Evolutionary conservation across 30 jellyfish, hydroid and myxozoan species (phyloP).

Genomic region (Catostylus mosaicus): DNA sequence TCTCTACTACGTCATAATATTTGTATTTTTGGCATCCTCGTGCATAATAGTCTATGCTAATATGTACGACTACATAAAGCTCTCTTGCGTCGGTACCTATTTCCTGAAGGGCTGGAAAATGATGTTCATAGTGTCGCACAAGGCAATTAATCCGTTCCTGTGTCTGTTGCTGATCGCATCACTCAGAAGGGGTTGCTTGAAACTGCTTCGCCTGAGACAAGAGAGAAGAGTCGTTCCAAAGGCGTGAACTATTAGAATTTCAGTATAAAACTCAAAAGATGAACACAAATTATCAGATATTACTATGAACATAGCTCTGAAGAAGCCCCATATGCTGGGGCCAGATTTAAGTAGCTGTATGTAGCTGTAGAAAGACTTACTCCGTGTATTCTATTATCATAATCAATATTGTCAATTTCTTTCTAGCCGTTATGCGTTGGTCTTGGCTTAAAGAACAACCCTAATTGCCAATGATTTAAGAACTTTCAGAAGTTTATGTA

Average conservation of each 20-base stretch:
- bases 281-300: not conserved
- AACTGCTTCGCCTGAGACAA: conserved; percentile 18
- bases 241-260: not conserved
- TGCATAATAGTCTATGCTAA: not conserved
- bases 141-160: conserved; percentile 24
- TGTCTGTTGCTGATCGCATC: conserved; percentile 22
- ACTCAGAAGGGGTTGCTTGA: conserved; percentile 22
- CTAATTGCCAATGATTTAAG: no score
- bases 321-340: no score
- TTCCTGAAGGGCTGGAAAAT: conserved; percentile 5
- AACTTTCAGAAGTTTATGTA: no score
- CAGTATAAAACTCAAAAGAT: not conserved
- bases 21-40: not conserved
- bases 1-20: not conserved
- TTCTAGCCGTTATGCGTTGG: no score
- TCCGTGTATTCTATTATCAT: no score
- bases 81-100: conserved; percentile 18
- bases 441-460: no score
- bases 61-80: not conserved
- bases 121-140: conserved; percentile 12
- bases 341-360: no score
- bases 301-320: not conserved
- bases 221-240: conserved; percentile 10
- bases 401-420: no score
- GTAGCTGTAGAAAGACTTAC: no score